These are phyloP conservation scores for Pseudococcus viburni DNA, from an alignment of 2,888 invertebrate species.

Conservation along the genomic window DNA sequence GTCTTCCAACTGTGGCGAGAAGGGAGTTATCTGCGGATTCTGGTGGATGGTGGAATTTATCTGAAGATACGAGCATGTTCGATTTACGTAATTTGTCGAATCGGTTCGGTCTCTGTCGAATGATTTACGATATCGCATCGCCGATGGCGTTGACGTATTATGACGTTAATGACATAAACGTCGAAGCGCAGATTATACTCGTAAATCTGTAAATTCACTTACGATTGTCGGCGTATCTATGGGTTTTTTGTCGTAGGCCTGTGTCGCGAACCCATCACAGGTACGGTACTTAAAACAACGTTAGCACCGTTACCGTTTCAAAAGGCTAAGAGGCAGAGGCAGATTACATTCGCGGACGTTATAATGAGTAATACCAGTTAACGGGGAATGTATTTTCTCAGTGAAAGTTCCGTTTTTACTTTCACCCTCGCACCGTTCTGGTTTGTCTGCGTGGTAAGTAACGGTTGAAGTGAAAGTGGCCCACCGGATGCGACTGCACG, in stretches of 20 bases:
- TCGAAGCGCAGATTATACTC: background rate
- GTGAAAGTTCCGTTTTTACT: constrained; percentile 65
- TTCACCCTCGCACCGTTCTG: constrained; percentile 66
- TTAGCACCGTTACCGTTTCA: constrained; percentile 23
- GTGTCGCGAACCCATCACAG: background rate
- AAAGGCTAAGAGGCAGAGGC: background rate
- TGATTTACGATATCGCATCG: background rate
- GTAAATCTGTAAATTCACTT: background rate
- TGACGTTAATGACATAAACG: background rate
- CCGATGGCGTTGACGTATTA: background rate
- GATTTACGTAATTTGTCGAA: background rate
- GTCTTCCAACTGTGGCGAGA: too few species aligned
- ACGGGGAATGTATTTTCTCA: constrained; percentile 58
- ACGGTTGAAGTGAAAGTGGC: constrained; percentile 65
- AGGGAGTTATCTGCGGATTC: too few species aligned
- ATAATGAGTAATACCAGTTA: constrained; percentile 63
- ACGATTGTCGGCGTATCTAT: background rate
- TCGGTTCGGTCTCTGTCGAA: background rate
- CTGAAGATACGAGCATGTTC: background rate
- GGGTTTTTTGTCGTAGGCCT: background rate
- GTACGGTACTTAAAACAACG: background rate
- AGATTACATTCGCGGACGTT: constrained; percentile 47
- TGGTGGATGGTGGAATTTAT: too few species aligned
- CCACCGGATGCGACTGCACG: constrained; percentile 59
- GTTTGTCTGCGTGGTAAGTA: constrained; percentile 62